Evolutionary conservation across 2,888 invertebrate genomes (phyloP).

Genomic region (Listrodromus nycthemerus): DNA sequence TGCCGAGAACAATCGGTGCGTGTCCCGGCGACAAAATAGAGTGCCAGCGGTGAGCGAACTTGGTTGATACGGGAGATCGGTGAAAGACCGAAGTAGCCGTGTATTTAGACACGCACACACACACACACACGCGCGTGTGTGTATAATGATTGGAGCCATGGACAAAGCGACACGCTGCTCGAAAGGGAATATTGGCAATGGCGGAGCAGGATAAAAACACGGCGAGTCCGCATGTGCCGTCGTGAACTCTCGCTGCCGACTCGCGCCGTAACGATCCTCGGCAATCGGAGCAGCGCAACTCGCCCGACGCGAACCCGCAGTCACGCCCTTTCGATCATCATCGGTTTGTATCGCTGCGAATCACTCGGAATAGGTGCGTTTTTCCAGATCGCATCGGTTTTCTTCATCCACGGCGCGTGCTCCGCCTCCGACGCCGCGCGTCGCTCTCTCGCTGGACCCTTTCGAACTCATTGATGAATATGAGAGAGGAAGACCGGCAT

Average conservation of each 20-base stretch:
- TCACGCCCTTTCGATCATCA: neutral
- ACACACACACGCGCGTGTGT: too few relatives aligned
- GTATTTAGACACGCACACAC: neutral
- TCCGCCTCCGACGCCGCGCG: slow-evolving; percentile 25
- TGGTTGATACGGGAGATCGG: slow-evolving; percentile 32
- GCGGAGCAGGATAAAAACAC: slow-evolving; percentile 40
- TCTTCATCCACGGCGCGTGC: slow-evolving; percentile 57
- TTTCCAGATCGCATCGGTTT: slow-evolving; percentile 46
- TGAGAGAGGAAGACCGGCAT: slow-evolving; percentile 54
- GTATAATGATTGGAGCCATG: neutral
- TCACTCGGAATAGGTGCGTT: slow-evolving; percentile 11
- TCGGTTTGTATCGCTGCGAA: neutral
- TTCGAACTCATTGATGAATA: slow-evolving; percentile 61
- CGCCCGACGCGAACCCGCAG: too few relatives aligned
- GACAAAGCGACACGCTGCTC: slow-evolving; percentile 48
- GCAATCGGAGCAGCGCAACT: too few relatives aligned
- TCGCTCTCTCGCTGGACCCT: slow-evolving; percentile 29
- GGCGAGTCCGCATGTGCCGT: slow-evolving; percentile 65
- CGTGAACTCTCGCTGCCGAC: slow-evolving; percentile 50
- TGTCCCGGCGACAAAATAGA: slow-evolving; percentile 1
- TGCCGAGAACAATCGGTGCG: slow-evolving; percentile 53
- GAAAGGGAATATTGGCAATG: slow-evolving; percentile 20
- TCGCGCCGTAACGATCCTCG: neutral
- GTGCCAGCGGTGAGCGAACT: slow-evolving; percentile 17
- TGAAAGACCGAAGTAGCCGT: neutral